Base-by-base conservation (phyloP, 2,797 vertebrate species). In the Enteromius unitaeniatus region DNA sequence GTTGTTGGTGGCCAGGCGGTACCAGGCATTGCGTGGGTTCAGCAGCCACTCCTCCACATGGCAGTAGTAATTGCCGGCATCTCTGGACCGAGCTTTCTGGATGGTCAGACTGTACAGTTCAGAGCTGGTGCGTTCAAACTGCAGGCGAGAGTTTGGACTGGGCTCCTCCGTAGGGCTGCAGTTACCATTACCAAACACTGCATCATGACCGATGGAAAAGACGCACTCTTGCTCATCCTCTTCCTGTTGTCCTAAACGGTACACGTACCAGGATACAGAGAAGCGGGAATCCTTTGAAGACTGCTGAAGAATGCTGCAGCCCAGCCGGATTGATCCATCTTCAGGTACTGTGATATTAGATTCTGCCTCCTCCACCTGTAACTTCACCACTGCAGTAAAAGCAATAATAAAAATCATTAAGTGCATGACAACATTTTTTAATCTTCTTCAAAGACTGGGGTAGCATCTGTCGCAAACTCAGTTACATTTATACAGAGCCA, bases 41-140 rank as follows among this genome's bases (percentile, higher is more conserved):
- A 95, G 95, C 37, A 99, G 93, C 98, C 98, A 99, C 89, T 99
- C 98, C 91, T 98, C 97, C 19, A 99, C 97, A 0, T 84, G 96
- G 87, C 98, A 99, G 1, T 96, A 97, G 92, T 99, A 99, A 78
- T 96, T 96, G 2, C 98, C 98, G 0, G 95, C 92, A 79, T 99
- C 98, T 0, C 88, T 91, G 0, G 93, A 85, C 0, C 92, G 91
- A 0, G 96, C 96, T 37, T 92, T 95, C 65, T 97, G 96, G 84
- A 99, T 95, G 0, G 97, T 97, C 91, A 99, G 93, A 31, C 96
- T 95, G 94, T 97, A 99, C 8, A 96, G 94, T 81, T 97, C 93
- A 0, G 96, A 95, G 0, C 96, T 96, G 19, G 95, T 94, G 88
- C 96, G 96, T 92, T 97, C 95, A 88, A 99, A 98, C 89, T 96